Evolutionary conservation across 2,888 invertebrate species (phyloP), one percentile per base, ranked within the genome.

Genomic region (Cynaeus angustus): DNA sequence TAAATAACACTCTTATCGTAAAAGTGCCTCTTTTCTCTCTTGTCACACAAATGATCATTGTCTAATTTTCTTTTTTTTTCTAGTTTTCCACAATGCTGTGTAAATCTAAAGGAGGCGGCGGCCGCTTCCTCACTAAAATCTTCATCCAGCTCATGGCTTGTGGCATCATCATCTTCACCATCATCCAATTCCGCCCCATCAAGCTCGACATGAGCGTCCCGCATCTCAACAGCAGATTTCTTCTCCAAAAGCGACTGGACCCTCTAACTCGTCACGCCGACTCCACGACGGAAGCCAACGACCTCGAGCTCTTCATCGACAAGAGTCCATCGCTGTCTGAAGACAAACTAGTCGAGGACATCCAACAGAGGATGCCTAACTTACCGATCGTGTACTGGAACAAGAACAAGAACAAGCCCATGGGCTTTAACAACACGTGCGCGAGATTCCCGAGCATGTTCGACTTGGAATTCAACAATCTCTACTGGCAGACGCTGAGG

Each of bases 401-500:
- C 82, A 91, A 91, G 75, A 91, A 93, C 82, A 93, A 92, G 81
- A 92, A 93, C 82, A 93, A 93, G 84, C 89, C 91, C 75, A 88
- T 89, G 76, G 88, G 86, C 1, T 88, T 90, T 70, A 92, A 92
- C 84, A 90, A 89, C 77, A 91, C 91, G 69, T 95, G 95, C 86
- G 94, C 94, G 68, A 91, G 92, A 75, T 95, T 94, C 83, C 97
- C 97, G 0, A 94, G 92, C 68, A 91, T 96, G 76, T 96, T 94
- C 85, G 97, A 97, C 80, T 87, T 97, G 72, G 94, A 97, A 83
- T 97, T 95, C 86, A 96, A 96, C 86, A 97, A 97, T 83, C 90
- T 95, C 62, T 96, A 96, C 85, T 97, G 97, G 97, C 97, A 97
- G 86, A 94, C 93, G 53, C 83, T 96, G 82, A 89, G 90, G 75